Conservation (phyloP, 2,888 invertebrate species). For the Tuberolachnus salignus region DNA sequence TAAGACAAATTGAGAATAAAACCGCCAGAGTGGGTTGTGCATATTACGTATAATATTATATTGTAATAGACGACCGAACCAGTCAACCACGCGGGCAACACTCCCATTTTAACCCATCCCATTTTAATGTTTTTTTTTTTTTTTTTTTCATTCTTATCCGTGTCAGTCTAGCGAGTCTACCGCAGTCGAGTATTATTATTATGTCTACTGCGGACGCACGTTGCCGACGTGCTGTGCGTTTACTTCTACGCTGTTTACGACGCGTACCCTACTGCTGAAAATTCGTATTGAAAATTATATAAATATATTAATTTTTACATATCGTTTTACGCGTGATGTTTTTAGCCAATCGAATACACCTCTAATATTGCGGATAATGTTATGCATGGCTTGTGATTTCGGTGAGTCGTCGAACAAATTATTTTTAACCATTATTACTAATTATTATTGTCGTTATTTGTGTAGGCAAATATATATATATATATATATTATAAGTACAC, state of each 20-base stretch:
- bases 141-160: slow-evolving; percentile 43
- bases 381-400: slow-evolving; percentile 50
- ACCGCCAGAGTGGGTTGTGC: slow-evolving; percentile 54
- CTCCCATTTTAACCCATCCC: slow-evolving; percentile 53
- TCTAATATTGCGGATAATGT: slow-evolving; percentile 17
- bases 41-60: background rate
- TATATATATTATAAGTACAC: background rate
- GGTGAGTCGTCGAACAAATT: slow-evolving; percentile 21
- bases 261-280: background rate
- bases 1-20: slow-evolving; percentile 36
- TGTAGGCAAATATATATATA: background rate
- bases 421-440: background rate
- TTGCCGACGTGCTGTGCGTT: slow-evolving; percentile 18
- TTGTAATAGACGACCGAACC: slow-evolving; percentile 38
- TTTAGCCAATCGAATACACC: background rate
- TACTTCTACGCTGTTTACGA: slow-evolving; percentile 17
- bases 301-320: background rate
- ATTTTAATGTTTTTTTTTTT: slow-evolving; percentile 39
- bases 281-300: too few species aligned
- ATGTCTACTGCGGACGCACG: slow-evolving; percentile 37
- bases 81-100: slow-evolving; percentile 50
- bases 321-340: slow-evolving; percentile 3
- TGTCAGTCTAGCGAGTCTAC: slow-evolving; percentile 44
- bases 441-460: background rate
- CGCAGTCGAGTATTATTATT: slow-evolving; percentile 44